phyloP scores from a whole-genome alignment of 2,888 invertebrate species.

The Lasioglossum calceatum region DNA sequence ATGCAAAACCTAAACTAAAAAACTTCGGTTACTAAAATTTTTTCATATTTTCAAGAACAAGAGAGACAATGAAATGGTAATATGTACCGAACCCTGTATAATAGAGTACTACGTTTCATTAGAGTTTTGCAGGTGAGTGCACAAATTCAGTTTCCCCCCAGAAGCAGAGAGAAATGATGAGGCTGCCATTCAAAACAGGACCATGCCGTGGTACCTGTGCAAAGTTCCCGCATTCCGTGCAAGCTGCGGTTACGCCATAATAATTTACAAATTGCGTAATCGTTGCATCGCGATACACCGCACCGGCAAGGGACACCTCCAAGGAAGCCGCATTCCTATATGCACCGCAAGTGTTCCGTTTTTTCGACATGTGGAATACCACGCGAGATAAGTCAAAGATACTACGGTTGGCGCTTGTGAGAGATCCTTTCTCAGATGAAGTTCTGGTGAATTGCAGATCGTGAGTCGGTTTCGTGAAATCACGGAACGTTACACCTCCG shows the following conservation, averaged over 20 bases:
- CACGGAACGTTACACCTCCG: not conserved
- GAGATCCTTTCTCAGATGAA: not conserved
- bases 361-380: slow-evolving; percentile 27
- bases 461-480: not conserved
- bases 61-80: too few relatives aligned
- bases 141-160: not conserved
- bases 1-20: too few relatives aligned
- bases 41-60: too few relatives aligned
- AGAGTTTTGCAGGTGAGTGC: not conserved
- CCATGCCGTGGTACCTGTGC: not conserved
- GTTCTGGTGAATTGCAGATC: not conserved
- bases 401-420: not conserved
- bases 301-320: slow-evolving; percentile 38
- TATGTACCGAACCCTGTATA: too few relatives aligned
- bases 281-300: slow-evolving; percentile 56
- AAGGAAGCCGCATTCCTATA: slow-evolving; percentile 53
- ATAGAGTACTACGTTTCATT: not conserved
- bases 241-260: slow-evolving; percentile 53
- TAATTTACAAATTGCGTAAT: slow-evolving; percentile 66
- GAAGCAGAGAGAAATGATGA: not conserved
- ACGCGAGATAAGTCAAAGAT: slow-evolving; percentile 32
- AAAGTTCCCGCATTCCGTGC: slow-evolving; percentile 45
- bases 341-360: slow-evolving; percentile 44
- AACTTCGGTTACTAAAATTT: too few relatives aligned
- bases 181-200: not conserved